Conservation (phyloP, 2,797 vertebrate species). For the Tiaroga cobitis region DNA sequence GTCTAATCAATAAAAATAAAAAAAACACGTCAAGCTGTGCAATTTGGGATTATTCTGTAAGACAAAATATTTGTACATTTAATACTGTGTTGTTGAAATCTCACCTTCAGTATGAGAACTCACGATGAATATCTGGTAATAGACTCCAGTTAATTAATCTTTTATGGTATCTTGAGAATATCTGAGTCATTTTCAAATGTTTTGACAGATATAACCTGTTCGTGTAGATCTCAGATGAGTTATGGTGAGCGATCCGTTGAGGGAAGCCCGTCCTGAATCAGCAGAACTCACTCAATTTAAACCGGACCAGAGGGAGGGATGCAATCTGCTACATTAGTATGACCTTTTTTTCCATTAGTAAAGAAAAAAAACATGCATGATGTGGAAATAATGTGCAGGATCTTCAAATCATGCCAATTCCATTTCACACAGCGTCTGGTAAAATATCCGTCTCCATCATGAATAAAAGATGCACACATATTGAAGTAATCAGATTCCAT, state of each 20-base stretch:
- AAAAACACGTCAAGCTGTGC: too few relatives aligned
- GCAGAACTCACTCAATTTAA: background rate
- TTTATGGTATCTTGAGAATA: slow-evolving; percentile 1
- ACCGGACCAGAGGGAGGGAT: background rate
- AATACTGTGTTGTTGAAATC: too few relatives aligned
- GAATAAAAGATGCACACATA: slow-evolving; percentile 59
- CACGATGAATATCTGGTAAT: background rate
- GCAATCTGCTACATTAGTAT: background rate
- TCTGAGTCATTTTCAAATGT: background rate
- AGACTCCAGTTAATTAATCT: slow-evolving; percentile 3
- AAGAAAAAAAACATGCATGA: slow-evolving; percentile 6
- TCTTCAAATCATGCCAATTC: slow-evolving; percentile 29
- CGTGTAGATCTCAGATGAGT: background rate
- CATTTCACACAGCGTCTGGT: slow-evolving; percentile 29
- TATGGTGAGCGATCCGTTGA: background rate
- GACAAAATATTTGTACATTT: too few relatives aligned
- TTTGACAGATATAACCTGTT: background rate
- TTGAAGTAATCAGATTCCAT: slow-evolving; percentile 46
- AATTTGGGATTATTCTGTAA: too few relatives aligned
- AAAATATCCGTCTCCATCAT: slow-evolving; percentile 31
- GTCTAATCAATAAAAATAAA: too few relatives aligned
- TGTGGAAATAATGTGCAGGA: slow-evolving; percentile 34
- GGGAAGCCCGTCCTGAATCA: background rate
- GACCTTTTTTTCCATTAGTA: too few relatives aligned
- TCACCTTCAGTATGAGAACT: too few relatives aligned